Conservation (phyloP, 2,797 vertebrate genomes). For the Hirundo rustica region DNA sequence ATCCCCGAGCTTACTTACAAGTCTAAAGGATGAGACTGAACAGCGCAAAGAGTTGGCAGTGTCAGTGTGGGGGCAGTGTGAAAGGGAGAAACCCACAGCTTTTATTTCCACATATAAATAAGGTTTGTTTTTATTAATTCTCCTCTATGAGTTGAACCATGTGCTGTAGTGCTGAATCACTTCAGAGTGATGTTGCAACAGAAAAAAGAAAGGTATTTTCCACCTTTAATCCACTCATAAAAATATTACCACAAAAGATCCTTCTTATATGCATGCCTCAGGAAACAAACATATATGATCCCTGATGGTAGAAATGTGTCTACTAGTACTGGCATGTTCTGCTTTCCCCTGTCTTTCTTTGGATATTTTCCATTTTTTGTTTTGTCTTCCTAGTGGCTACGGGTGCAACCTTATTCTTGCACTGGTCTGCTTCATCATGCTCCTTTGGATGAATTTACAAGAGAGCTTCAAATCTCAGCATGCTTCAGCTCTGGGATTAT, state of each 20-base stretch:
- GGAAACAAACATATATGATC: not conserved
- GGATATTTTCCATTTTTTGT: not conserved
- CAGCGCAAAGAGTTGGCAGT: conserved; percentile 3
- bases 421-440: not conserved
- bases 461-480: not conserved
- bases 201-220: conserved; percentile 4
- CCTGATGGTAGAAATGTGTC: not conserved
- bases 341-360: not conserved
- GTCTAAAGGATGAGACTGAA: conserved; percentile 4
- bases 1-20: not conserved
- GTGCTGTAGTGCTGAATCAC: not conserved
- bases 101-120: not conserved
- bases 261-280: not conserved
- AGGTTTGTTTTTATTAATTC: not conserved
- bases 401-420: not conserved
- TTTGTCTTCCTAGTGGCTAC: not conserved
- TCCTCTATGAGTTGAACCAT: not conserved
- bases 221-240: not conserved
- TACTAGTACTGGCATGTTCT: not conserved
- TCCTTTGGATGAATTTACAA: not conserved
- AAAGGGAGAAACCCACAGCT: not conserved
- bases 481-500: not conserved
- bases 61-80: not conserved
- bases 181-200: not conserved
- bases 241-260: not conserved